Evolutionary conservation across 2,888 invertebrate species (phyloP).

Genomic region (Germaria angustata): DNA sequence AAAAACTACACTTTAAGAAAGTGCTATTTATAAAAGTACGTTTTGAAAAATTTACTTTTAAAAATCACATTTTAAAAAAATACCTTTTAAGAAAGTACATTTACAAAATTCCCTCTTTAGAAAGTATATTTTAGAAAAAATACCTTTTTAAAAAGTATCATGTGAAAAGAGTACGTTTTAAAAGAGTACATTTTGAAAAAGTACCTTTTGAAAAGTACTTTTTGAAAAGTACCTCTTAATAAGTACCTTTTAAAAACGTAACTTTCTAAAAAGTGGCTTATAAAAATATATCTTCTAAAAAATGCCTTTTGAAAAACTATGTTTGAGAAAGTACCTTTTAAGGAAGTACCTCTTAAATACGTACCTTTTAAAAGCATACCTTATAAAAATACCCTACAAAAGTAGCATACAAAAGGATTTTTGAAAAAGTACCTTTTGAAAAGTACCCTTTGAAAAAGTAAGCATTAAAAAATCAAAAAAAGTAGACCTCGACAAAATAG

Average conservation of each 20-base stretch:
- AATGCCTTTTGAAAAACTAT: not conserved
- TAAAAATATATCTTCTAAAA: not conserved
- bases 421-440: not conserved
- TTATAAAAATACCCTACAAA: not conserved
- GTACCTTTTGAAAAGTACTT: not conserved
- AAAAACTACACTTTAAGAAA: not conserved
- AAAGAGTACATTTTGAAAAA: not conserved
- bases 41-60: not conserved
- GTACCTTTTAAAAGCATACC: not conserved
- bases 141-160: not conserved
- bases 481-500: no score
- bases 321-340: not conserved
- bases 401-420: not conserved
- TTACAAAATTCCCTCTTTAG: no score
- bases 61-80: not conserved
- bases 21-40: not conserved
- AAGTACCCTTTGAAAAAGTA: not conserved
- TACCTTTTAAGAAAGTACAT: not conserved
- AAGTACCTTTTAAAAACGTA: not conserved
- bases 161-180: not conserved
- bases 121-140: no score
- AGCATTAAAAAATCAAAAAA: no score
- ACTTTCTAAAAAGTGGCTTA: no score
- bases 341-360: not conserved
- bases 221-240: not conserved